phyloP scores from a whole-genome alignment of 2,888 invertebrate genomes.

The Seira musarum region DNA sequence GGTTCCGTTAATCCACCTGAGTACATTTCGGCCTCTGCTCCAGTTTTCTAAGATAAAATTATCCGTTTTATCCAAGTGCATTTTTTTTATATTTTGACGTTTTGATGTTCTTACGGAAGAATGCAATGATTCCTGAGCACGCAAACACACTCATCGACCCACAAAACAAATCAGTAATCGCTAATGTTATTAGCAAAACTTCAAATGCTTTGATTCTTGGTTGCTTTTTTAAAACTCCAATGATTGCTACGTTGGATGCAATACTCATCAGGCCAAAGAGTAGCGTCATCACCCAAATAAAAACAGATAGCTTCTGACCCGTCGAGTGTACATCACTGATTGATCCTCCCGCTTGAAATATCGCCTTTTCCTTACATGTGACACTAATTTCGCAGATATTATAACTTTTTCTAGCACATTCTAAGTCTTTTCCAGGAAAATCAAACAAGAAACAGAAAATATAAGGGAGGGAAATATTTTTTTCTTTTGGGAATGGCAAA shows the following conservation, averaged over 20 bases:
- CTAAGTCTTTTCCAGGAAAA: background rate
- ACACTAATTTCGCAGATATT: background rate
- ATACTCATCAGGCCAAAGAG: constrained; percentile 18
- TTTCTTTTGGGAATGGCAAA: no score
- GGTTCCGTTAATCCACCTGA: constrained; percentile 6
- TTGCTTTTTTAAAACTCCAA: constrained; percentile 20
- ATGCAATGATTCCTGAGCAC: constrained; percentile 30
- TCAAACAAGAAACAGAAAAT: constrained; percentile 39
- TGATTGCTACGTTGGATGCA: constrained; percentile 23
- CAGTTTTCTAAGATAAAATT: no score
- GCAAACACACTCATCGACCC: constrained; percentile 6
- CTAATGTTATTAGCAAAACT: constrained; percentile 15
- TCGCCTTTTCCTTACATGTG: background rate
- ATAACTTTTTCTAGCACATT: background rate
- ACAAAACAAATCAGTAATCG: constrained; percentile 32
- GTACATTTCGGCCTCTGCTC: background rate
- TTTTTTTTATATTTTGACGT: no score
- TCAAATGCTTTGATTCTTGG: constrained; percentile 28
- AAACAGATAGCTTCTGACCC: constrained; percentile 21
- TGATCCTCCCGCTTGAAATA: constrained; percentile 7
- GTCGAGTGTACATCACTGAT: background rate
- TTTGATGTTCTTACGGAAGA: constrained; percentile 27
- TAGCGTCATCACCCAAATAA: constrained; percentile 29
- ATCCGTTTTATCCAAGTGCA: no score
- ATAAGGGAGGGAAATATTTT: no score